Evolutionary conservation across 2,888 invertebrate species (phyloP).

Genomic region (Lasioglossum morio): DNA sequence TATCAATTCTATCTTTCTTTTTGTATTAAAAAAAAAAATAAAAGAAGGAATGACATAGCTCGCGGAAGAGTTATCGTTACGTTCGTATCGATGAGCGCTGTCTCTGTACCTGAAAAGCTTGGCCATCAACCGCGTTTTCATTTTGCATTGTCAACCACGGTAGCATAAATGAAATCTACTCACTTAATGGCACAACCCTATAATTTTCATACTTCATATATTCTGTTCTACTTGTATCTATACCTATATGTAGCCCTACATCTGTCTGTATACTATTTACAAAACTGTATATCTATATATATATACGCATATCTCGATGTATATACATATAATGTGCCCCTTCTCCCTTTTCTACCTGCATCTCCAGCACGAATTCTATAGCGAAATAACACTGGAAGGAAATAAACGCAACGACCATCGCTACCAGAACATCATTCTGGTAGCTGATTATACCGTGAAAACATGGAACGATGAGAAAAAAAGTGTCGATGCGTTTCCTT

Average conservation of each 20-base stretch:
- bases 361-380: constrained; percentile 38
- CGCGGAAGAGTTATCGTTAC: neutral
- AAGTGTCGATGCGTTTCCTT: constrained; percentile 1
- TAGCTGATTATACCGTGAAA: neutral
- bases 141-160: constrained; percentile 59
- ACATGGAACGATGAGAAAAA: too few relatives aligned
- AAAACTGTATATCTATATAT: constrained; percentile 58
- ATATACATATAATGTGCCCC: constrained; percentile 63
- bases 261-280: constrained; percentile 76
- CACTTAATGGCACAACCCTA: constrained; percentile 52
- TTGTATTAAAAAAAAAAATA: neutral
- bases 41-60: neutral
- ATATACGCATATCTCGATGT: constrained; percentile 69
- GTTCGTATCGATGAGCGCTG: constrained; percentile 25
- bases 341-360: constrained; percentile 39
- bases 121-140: constrained; percentile 56
- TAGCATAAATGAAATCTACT: constrained; percentile 58
- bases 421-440: neutral
- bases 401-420: neutral
- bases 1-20: neutral
- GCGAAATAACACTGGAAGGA: neutral
- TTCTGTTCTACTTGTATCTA: constrained; percentile 69
- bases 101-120: constrained; percentile 54
- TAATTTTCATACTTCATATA: constrained; percentile 67
- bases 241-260: constrained; percentile 77